Conservation (phyloP, 2,797 vertebrate genomes). For the Pipistrellus nathusii region DNA sequence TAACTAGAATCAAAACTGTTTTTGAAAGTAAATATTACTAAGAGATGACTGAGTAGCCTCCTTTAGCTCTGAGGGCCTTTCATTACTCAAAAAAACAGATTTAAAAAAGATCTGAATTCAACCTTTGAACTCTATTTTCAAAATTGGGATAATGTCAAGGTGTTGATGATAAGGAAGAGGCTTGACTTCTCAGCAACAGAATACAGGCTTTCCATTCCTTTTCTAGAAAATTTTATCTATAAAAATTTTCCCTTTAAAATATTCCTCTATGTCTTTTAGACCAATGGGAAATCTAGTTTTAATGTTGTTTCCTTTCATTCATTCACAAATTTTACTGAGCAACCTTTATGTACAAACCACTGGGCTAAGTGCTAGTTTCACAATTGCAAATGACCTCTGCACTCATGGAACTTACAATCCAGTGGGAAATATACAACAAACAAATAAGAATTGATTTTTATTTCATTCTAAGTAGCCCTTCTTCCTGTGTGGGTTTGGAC, state of each 20-base stretch:
- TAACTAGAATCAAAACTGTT: slow-evolving; percentile 11
- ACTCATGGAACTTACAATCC: background rate
- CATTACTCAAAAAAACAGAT: background rate
- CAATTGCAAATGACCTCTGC: background rate
- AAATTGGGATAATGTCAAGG: background rate
- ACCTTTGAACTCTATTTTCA: background rate
- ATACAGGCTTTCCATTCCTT: background rate
- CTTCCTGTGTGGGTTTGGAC: background rate
- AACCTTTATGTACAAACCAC: background rate
- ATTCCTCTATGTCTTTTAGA: slow-evolving; percentile 3
- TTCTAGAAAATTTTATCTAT: background rate
- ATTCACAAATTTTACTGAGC: slow-evolving; percentile 16
- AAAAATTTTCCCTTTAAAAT: background rate
- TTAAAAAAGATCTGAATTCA: slow-evolving; percentile 15
- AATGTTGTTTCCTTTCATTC: slow-evolving; percentile 26
- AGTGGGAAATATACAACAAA: background rate
- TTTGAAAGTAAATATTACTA: slow-evolving; percentile 1
- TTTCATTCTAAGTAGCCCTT: background rate
- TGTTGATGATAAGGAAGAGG: background rate
- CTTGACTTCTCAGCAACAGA: background rate
- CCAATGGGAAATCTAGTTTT: background rate
- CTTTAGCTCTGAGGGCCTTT: background rate
- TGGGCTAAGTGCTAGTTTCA: background rate
- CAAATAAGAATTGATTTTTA: background rate
- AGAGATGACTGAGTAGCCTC: background rate